Evolutionary conservation across 1,140 invertebrate species (phyloP).

Genomic region (Drosophila rhopaloa): DNA sequence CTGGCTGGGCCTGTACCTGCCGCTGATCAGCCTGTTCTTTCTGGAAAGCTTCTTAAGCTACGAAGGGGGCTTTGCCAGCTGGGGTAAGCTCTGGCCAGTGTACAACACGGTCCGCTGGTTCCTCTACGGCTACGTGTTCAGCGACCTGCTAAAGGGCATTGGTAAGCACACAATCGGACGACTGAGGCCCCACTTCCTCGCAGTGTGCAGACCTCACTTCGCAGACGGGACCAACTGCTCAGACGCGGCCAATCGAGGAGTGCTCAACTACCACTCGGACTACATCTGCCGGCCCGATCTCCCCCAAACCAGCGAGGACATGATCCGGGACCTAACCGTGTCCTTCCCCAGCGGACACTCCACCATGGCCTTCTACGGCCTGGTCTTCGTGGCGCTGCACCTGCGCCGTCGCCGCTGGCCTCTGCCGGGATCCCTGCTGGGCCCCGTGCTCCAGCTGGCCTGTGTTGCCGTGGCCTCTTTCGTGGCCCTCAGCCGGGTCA

Average conservation of each 20-base stretch:
- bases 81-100: conserved; percentile 85
- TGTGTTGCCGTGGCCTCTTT: conserved; percentile 87
- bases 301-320: conserved; percentile 84
- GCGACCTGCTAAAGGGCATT: conserved; percentile 92
- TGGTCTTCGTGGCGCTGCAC: conserved; percentile 92
- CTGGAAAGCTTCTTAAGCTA: conserved; percentile 32
- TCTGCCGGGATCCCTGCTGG: conserved; percentile 27
- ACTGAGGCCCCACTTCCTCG: conserved; percentile 95
- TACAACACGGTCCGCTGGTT: conserved; percentile 91
- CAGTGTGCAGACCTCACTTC: conserved; percentile 88
- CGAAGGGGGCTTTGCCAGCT: conserved; percentile 49
- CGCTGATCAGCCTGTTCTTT: conserved; percentile 26
- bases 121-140: conserved; percentile 91
- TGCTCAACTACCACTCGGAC: conserved; percentile 87
- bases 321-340: conserved; percentile 89
- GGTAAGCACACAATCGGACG: conserved; percentile 96
- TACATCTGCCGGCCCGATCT: conserved; percentile 86
- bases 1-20: conserved; percentile 34
- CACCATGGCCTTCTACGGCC: conserved; percentile 91
- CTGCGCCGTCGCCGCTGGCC: conserved; percentile 86
- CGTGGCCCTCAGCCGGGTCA: conserved; percentile 93
- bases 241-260: conserved; percentile 79
- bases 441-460: conserved; percentile 51
- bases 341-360: conserved; percentile 94
- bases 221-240: conserved; percentile 45